Base-by-base conservation (phyloP, 2,888 invertebrate species). In the Nebria brevicollis region DNA sequence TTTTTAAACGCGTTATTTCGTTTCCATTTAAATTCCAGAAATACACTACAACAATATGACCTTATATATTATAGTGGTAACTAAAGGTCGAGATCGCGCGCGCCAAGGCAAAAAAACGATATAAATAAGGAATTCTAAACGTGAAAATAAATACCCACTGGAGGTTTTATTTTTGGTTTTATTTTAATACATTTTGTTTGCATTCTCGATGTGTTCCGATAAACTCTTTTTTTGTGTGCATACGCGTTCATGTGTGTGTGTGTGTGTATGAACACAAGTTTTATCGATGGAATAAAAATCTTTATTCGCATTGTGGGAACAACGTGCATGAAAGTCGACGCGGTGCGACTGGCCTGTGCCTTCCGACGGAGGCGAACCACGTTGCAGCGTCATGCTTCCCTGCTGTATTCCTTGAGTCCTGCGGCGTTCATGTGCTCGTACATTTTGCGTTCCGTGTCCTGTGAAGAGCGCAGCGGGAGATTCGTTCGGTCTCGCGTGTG, bases 261-360 rank as follows among this genome's bases (percentile, higher is more conserved):
- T 94, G 87, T 92, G 94, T 83, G 91, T 92, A 82, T 91, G 94
- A 1, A 89, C 90, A 70, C 70, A 25, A n/a, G 87, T 89, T 10
- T 89, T 93, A 68, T 87, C 92, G 4, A 91, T 93, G 74, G 91
- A 75, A 66, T 75, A 75, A 75, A 77, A 77, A 77, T 77, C 54
- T 54, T 54, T 54, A 77, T 77, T 77, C 77, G 43, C 68, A 26
- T 77, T 77, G 66, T 77, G 43, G 15, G 68, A 66, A 77, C 42
- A 66, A 6, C 25, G 34, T 70, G 70, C 13, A 70, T 70, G 70
- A 26, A 70, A 26, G 70, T 70, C 25, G 54, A 54, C 54, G 54
- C 54, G 11, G 13, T 54, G 54, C 54, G 8, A 5, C 34, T 34
- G 4, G 54, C 54, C 11, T 13, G 8, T 13, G 54, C 54, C 54